Evolutionary conservation across 53 echinoderm and acorn worm genomes (phyloP), one percentile per base, ranked within the genome.

Genomic region (Apostichopus leukothele): DNA sequence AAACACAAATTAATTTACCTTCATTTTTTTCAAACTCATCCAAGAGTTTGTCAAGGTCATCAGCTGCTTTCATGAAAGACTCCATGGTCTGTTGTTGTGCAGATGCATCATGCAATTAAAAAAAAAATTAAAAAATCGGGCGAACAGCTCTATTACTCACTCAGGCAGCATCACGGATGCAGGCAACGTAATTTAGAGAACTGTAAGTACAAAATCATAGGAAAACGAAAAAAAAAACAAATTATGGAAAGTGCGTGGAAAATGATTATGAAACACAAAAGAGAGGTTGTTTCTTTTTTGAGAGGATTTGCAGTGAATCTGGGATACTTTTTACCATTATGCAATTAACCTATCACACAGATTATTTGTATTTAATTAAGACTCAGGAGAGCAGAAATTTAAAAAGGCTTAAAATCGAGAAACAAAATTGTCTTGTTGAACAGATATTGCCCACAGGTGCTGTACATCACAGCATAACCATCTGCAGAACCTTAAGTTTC

Each of bases 21-120:
- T 97, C 97, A 90, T 95, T 95, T 60, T 90, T 88, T 89, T 97
- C 97, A 94, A 97, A 97, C 83, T 97, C 95, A 73, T 97, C 97
- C 25, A 97, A 90, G 81, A 97, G 87, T 85, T 91, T 92, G 78
- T 97, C 97, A 19, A 97, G 90, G 84, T 97, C 97, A 83, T 94
- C 89, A 66, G 97, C 97, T 52, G 95, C 89, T 19, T 93, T 95
- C 89, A 97, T 89, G 78, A 97, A 97, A 5, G 94, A 94, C 86
- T 97, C 97, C 97, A 97, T 97, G 83, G 50, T 76, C 22, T 60
- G 21, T 53, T 11, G 66, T 21, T 53, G 84, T 63, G 22, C 23
- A 57, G 67, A 19, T 84, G 84, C 84, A 84, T 84, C 84, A 84
- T 84, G 84, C 84, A 84, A 84, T 5, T 9, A 61, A 84, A 84